Evolutionary conservation across 2,113 vertebrate species (phyloP).

Genomic region (Cyprinus carpio): DNA sequence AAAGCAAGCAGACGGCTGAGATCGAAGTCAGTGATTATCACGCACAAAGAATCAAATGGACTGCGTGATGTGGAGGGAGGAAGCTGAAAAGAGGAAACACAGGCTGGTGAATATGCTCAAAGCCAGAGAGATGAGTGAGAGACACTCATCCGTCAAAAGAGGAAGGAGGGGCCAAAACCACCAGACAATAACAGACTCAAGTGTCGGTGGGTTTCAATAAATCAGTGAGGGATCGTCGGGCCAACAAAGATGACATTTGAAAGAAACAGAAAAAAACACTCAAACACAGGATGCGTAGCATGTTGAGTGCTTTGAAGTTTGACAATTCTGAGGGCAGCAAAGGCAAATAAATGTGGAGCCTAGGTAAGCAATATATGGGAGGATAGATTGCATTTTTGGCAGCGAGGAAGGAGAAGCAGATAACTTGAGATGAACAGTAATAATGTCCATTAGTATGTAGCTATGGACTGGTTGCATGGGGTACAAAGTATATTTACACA

Average conservation of each 20-base stretch:
- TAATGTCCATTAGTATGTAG: background rate
- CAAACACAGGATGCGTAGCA: background rate
- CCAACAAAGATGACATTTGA: constrained; percentile 38
- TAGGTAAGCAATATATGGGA: background rate
- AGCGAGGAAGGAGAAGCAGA: background rate
- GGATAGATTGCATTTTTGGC: background rate
- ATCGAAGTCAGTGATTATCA: constrained; percentile 66
- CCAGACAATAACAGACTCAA: constrained; percentile 33
- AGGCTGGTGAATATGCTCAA: constrained; percentile 10
- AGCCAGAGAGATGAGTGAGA: constrained; percentile 45
- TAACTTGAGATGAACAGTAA: background rate
- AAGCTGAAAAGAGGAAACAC: constrained; percentile 46
- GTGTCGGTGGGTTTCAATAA: constrained; percentile 17
- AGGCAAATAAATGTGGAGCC: constrained; percentile 13
- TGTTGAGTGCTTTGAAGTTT: constrained; percentile 33
- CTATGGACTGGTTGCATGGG: background rate
- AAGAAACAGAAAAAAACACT: constrained; percentile 13
- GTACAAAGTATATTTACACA: background rate
- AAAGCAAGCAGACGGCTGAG: constrained; percentile 49
- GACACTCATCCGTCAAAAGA: constrained; percentile 47
- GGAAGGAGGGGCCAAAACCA: constrained; percentile 21
- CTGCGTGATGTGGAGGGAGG: constrained; percentile 61
- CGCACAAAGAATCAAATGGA: constrained; percentile 64
- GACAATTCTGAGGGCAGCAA: background rate
- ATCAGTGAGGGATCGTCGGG: constrained; percentile 12